Percentiles rank a stretch among this genome's conserved stretches.
Evolutionary conservation across 2,113 vertebrate species (phyloP).

Genomic region (Psammodynastes pulverulentus): DNA sequence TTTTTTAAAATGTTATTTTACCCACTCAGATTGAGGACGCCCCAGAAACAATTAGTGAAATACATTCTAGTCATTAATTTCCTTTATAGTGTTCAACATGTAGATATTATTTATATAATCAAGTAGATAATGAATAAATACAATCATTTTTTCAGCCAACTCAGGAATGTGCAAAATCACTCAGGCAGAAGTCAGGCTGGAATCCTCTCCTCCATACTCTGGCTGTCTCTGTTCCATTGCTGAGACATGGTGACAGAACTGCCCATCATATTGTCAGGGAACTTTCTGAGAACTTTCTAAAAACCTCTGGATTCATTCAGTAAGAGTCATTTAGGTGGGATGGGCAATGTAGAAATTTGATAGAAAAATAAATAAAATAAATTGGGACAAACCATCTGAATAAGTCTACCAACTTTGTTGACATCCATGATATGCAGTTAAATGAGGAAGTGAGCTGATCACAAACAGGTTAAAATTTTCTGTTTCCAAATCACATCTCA

Average conservation of each 20-base stretch:
- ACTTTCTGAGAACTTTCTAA: not conserved
- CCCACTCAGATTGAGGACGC: not conserved
- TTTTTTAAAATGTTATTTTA: not conserved
- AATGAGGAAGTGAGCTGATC: not conserved
- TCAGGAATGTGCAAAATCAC: not conserved
- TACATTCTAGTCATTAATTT: not conserved
- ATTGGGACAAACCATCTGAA: not conserved
- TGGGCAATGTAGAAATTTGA: not conserved
- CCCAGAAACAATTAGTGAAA: not conserved
- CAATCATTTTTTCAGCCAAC: not conserved
- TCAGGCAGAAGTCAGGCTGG: not conserved
- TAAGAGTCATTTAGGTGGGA: not conserved
- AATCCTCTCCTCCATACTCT: not conserved
- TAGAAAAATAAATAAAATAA: not conserved
- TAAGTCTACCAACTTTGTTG: not conserved
- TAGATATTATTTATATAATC: not conserved
- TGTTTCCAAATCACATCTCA: not conserved
- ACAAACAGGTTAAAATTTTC: not conserved
- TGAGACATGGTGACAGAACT: not conserved
- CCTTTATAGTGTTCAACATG: not conserved
- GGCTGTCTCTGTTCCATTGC: not conserved
- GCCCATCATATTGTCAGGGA: not conserved
- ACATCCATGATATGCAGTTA: not conserved
- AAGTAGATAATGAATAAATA: not conserved
- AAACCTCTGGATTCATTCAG: not conserved